Evolutionary conservation across 2,888 invertebrate genomes (phyloP).

Genomic region (Eulithis prunata): DNA sequence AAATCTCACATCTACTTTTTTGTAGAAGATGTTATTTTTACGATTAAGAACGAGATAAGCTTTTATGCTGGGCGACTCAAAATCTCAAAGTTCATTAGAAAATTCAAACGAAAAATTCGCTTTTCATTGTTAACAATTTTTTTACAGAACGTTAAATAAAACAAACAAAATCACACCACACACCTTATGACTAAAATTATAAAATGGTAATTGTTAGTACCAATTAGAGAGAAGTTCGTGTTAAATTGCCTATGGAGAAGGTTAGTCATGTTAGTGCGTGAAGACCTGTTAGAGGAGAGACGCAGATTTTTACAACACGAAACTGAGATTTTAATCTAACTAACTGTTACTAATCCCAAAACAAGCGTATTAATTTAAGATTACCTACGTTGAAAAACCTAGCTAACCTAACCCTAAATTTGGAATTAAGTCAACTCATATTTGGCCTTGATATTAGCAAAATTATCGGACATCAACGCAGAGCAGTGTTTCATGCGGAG

Average conservation of each 20-base stretch:
- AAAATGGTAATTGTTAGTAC: slow-evolving; percentile 68
- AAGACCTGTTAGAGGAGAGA: slow-evolving; percentile 22
- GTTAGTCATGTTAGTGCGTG: slow-evolving; percentile 38
- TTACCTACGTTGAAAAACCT: slow-evolving; percentile 13
- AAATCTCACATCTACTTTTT: neutral
- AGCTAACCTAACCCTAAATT: slow-evolving; percentile 10
- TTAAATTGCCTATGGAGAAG: slow-evolving; percentile 39
- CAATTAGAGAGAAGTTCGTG: slow-evolving; percentile 54
- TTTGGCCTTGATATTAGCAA: slow-evolving; percentile 71
- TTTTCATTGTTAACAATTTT: slow-evolving; percentile 38
- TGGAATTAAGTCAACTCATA: slow-evolving; percentile 56
- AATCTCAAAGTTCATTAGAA: neutral
- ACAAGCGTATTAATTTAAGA: slow-evolving; percentile 10
- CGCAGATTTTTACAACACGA: slow-evolving; percentile 31
- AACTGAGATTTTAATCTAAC: slow-evolving; percentile 14
- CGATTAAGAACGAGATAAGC: neutral
- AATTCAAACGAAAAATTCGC: slow-evolving; percentile 31
- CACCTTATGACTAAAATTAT: slow-evolving; percentile 78
- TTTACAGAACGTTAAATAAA: slow-evolving; percentile 39
- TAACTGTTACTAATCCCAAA: slow-evolving; percentile 17
- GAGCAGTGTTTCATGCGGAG: slow-evolving; percentile 86
- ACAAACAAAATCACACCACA: slow-evolving; percentile 76
- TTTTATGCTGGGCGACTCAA: slow-evolving; percentile 29
- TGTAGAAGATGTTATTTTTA: neutral
- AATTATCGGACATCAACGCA: slow-evolving; percentile 66